Conservation (phyloP, 2,888 invertebrate genomes). For the Sarcophaga carnaria region DNA sequence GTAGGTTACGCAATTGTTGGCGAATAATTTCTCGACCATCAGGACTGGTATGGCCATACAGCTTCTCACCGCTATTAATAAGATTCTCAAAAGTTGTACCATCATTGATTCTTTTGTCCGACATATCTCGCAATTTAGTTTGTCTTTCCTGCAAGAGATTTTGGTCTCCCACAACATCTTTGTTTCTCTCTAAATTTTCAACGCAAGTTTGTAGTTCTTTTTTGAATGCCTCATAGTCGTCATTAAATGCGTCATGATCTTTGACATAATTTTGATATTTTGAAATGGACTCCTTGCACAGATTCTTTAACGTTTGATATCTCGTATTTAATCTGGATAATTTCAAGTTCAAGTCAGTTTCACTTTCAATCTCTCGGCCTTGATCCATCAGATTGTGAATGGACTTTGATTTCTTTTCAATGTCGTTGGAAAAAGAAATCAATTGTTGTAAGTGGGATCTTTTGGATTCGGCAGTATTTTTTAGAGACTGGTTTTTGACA, state of each 20-base stretch:
- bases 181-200: slow-evolving; percentile 87
- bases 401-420: slow-evolving; percentile 86
- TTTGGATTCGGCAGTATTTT: slow-evolving; percentile 92
- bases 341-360: slow-evolving; percentile 88
- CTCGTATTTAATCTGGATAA: slow-evolving; percentile 90
- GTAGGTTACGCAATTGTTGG: slow-evolving; percentile 91
- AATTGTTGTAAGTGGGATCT: slow-evolving; percentile 90
- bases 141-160: slow-evolving; percentile 91
- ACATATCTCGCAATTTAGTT: slow-evolving; percentile 89
- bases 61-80: slow-evolving; percentile 93
- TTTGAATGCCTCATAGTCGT: slow-evolving; percentile 88
- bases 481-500: slow-evolving; percentile 94
- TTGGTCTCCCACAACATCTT: slow-evolving; percentile 93
- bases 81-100: slow-evolving; percentile 91
- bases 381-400: slow-evolving; percentile 87
- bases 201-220: slow-evolving; percentile 89
- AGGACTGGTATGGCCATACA: slow-evolving; percentile 96
- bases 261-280: slow-evolving; percentile 92
- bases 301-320: slow-evolving; percentile 91
- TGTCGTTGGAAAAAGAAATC: slow-evolving; percentile 87
- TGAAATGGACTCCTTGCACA: slow-evolving; percentile 91
- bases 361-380: slow-evolving; percentile 88
- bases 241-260: slow-evolving; percentile 92
- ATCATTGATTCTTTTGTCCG: slow-evolving; percentile 90
- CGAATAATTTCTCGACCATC: slow-evolving; percentile 96